Base-by-base conservation (phyloP, 2,113 vertebrate genomes). In the Peromyscus californicus region DNA sequence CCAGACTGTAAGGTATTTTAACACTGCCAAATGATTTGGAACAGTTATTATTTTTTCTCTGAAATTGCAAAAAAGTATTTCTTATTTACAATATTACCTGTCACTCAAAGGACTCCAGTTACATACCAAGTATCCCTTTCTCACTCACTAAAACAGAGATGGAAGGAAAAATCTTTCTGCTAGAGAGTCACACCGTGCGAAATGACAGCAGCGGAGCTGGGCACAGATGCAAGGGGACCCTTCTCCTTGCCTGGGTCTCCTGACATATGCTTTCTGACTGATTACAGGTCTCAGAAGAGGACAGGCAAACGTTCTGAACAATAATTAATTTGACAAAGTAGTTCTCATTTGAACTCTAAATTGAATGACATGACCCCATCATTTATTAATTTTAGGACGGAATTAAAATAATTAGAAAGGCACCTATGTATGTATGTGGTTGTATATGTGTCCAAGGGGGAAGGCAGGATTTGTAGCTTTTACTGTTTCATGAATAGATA, bases 401-500 rank as follows among this genome's bases (percentile, higher is more conserved):
- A 88, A 69, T 94, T 33, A 69, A 89, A 92, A 84, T 82, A 75
- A 72, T 78, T 65, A 74, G 29, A 61, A 89, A 76, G 45, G 8
- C 70, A 7, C 74, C 33, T 74, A 69, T 3, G 4, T n/a, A 42
- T 9, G 1, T 26, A 21, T 39, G 24, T 24, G 7, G 51, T 7
- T 78, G 59, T 48, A 19, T 31, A 12, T 21, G 22, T 61, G 19
- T 33, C 5, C 36, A 31, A 48, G 16, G 1, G 17, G 63, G 86
- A 63, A 29, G 15, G 6, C 61, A 19, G 21, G 67, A 39, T 51
- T 93, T 70, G 51, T 29, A 85, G 22, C 9, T 95, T 91, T 95
- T 67, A 85, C 39, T 72, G 63, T 91, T 84, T 95, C 59, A 45
- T 57, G 89, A 86, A 24, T 90, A 69, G 84, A 93, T 75, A 79